Percentiles rank a stretch among this genome's conserved stretches.
These are phyloP conservation scores for Papilio gigon DNA, from an alignment of 2,888 invertebrate species.

Conservation along the genomic window DNA sequence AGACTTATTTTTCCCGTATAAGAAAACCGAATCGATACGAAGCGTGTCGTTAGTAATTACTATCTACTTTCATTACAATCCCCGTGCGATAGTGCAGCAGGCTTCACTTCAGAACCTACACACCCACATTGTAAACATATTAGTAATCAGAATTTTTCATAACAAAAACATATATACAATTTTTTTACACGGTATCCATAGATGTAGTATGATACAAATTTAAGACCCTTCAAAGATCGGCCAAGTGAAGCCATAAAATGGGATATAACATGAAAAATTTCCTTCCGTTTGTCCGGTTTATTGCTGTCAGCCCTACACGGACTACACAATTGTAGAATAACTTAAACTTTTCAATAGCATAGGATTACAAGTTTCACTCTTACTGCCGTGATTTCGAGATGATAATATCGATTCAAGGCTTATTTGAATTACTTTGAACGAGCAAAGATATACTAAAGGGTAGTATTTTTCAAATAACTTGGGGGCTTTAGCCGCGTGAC, in stretches of 20 bases:
- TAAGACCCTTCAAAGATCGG: neutral
- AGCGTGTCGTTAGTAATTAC: neutral
- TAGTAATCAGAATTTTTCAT: no score
- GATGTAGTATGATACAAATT: no score
- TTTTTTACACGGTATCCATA: neutral
- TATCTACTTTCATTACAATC: neutral
- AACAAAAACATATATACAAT: neutral
- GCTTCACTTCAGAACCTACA: no score
- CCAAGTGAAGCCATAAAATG: conserved; percentile 54
- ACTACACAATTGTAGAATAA: conserved; percentile 51
- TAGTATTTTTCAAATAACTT: no score
- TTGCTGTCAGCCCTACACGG: conserved; percentile 54
- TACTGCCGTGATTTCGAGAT: no score
- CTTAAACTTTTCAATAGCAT: conserved; percentile 13
- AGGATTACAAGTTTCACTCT: no score
- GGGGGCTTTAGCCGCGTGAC: no score
- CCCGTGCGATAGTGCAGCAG: no score
- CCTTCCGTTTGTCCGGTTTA: conserved; percentile 60
- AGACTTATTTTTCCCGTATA: no score
- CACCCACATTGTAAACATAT: no score
- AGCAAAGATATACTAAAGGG: no score
- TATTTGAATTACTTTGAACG: no score
- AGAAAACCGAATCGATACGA: neutral
- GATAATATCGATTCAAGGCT: neutral
- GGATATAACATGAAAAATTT: conserved; percentile 67